Percentiles rank a stretch among this genome's conserved stretches.
These are phyloP conservation scores for Luehdorfia chinensis DNA, from an alignment of 1,140 invertebrate genomes.

Conservation along the genomic window DNA sequence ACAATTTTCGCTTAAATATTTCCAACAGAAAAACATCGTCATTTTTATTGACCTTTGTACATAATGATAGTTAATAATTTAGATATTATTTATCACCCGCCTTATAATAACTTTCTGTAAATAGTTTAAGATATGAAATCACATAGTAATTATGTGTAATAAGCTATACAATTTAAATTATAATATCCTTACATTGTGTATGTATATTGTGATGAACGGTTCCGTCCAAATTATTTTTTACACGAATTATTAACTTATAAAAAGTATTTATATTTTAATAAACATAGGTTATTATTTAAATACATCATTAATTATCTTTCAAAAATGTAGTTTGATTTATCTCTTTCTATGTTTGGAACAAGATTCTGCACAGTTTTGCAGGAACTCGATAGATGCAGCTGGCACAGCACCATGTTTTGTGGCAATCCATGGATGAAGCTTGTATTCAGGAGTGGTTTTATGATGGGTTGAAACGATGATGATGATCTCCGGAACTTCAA, in stretches of 20 bases:
- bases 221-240: conserved; percentile 56
- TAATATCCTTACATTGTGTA: conserved; percentile 61
- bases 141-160: conserved; percentile 60
- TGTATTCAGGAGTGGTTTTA: too few relatives aligned
- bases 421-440: too few relatives aligned
- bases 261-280: conserved; percentile 59
- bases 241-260: conserved; percentile 64
- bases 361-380: too few relatives aligned
- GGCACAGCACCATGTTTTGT: too few relatives aligned
- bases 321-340: conserved; percentile 13
- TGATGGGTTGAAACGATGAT: too few relatives aligned
- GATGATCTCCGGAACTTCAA: too few relatives aligned
- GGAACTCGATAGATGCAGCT: too few relatives aligned
- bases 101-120: conserved; percentile 13
- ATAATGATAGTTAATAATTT: too few relatives aligned
- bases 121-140: conserved; percentile 25
- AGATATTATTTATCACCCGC: conserved; percentile 9
- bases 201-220: conserved; percentile 56
- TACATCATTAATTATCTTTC: conserved; percentile 36
- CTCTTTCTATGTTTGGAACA: neutral
- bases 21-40: too few relatives aligned
- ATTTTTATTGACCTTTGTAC: too few relatives aligned
- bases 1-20: too few relatives aligned
- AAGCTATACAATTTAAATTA: conserved; percentile 23
- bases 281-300: conserved; percentile 28